Evolutionary conservation across 2,113 vertebrate species (phyloP), one percentile per base, ranked within the genome.

Genomic region (Heteronetta atricapilla): DNA sequence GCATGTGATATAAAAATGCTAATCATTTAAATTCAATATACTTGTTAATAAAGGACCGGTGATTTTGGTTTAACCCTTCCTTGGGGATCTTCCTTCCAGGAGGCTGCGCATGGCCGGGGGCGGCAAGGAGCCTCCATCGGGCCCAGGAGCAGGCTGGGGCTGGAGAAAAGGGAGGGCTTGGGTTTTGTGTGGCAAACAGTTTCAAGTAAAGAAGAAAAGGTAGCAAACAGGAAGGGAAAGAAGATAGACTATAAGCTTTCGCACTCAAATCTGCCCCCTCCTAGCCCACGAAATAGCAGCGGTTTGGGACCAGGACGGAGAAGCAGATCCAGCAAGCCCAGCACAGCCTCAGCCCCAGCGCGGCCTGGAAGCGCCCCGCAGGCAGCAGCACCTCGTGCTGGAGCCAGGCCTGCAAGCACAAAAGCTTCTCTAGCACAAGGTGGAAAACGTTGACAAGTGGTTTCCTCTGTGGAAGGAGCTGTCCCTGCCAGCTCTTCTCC

Each of bases 11-110:
- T 36, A 16, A 76, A 88, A 83, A 89, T 60, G 87, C 73, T 69
- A 56, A 93, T 95, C 88, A 90, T 90, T 86, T 66, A 42, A 13
- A 93, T 83, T 19, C 29, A 44, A 53, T 81, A 58, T 68, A 26
- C 59, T 78, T 69, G 87, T 73, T 91, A 48, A 77, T 80, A 73
- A 63, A 93, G 55, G 52, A 33, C 15, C 29, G 25, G 38, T 58
- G 84, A 62, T 31, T 76, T 80, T 44, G 48, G 63, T 83, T 90
- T 69, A 68, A 89, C 64, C 77, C 59, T 91, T 91, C 88, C 36
- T 53, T n/a, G 26, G 23, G 53, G 25, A 50, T 81, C 31, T 46
- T 70, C 33, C 17, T 48, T 63, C 26, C 68, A 50, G 77, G 33
- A 63, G 52, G 29, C 52, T 63, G 81, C 72, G 52, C 36, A 6